Conservation (phyloP, 2,888 invertebrate species). For the Luperina testacea region DNA sequence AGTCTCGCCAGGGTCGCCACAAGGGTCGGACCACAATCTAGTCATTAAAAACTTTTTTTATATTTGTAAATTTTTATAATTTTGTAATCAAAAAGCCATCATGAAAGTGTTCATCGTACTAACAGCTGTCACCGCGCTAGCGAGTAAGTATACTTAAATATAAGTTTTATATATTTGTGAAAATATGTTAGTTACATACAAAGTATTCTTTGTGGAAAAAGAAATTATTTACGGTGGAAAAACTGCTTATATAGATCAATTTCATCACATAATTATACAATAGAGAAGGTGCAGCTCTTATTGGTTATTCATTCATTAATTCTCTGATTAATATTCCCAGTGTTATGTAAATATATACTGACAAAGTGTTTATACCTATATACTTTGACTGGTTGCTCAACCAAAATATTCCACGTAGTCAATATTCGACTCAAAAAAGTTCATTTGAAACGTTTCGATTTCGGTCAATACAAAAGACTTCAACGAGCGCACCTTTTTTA, state of each 20-base stretch:
- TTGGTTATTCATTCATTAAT: background rate
- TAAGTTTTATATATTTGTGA: slow-evolving; percentile 36
- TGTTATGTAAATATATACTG: slow-evolving; percentile 15
- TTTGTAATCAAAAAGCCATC: slow-evolving; percentile 82
- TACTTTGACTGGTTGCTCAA: slow-evolving; percentile 45
- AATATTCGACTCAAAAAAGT: slow-evolving; percentile 29
- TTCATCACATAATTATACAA: background rate
- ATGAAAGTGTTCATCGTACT: slow-evolving; percentile 90
- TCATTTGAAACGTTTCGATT: background rate
- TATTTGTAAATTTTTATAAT: slow-evolving; percentile 75
- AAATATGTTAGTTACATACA: slow-evolving; percentile 31
- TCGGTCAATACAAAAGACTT: slow-evolving; percentile 74
- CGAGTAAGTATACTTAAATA: slow-evolving; percentile 82
- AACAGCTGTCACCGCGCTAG: slow-evolving; percentile 85
- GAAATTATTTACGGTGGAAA: slow-evolving; percentile 6
- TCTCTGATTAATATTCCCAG: slow-evolving; percentile 16
- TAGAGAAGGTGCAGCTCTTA: background rate
- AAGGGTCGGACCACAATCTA: slow-evolving; percentile 87
- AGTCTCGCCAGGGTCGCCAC: slow-evolving; percentile 87
- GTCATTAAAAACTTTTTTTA: slow-evolving; percentile 80
- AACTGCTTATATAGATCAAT: background rate
- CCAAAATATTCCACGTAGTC: slow-evolving; percentile 25
- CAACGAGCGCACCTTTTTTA: slow-evolving; percentile 67
- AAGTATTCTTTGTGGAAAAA: slow-evolving; percentile 35
- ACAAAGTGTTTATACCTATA: slow-evolving; percentile 41